Base-by-base conservation (phyloP, 1,140 invertebrate genomes). In the Spodoptera litura region DNA sequence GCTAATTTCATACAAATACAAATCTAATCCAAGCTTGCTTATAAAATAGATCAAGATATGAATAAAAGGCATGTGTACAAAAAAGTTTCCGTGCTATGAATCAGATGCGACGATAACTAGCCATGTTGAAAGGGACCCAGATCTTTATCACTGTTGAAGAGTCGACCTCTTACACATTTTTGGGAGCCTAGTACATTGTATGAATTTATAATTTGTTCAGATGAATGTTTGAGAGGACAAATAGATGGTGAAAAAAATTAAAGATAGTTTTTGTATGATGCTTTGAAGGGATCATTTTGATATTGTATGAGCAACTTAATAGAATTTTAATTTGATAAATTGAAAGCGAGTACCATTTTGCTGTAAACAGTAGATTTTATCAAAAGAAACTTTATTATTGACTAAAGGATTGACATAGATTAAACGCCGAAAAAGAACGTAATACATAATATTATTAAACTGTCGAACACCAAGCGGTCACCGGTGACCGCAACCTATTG, bases 131-230 rank as follows among this genome's bases (percentile, higher is more conserved):
- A 93, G 77, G 86, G 85, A 75, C 87, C 89, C 86, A 81, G 91
- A 93, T 92, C 61, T 20, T 88, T 89, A 91, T 91, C 90, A 56
- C 25, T 13, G 27, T 62, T 62, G 73, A 75, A 75, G 44, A 49
- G 62, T 61, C 52, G 78, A 84, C 83, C 88, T 93, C 89, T 90
- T 91, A 91, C 87, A 93, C 87, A 86, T 86, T 93, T 90, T 87
- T 90, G 89, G 83, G 81, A 85, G 84, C 89, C 90, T 93, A 87
- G 87, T 91, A 91, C 91, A 89, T 87, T 85, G 86, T 89, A 88
- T 91, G 89, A 91, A 91, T 93, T 83, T 85, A 86, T 91, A 89
- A 91, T 90, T 82, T 70, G 55, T 64, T 15, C 64, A 68, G 64
- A 52, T 72, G 51, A 56, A 27, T 38, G 53, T 56, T 35, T 76